These are phyloP conservation scores for Amphipyra tragopoginis DNA, from an alignment of 2,888 invertebrate species.

Conservation along the genomic window DNA sequence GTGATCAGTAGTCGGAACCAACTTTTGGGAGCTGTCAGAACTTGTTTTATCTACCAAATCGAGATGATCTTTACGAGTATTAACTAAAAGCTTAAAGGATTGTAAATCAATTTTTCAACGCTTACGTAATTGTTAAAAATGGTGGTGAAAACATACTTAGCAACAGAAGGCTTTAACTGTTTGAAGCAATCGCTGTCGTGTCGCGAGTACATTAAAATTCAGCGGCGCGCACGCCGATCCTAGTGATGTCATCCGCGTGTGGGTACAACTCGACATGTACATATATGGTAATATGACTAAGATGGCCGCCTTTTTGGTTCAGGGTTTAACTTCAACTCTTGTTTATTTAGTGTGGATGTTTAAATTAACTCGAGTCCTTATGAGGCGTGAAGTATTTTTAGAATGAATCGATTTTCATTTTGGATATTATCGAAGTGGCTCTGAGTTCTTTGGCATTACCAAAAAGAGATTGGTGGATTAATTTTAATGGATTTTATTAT, in stretches of 20 bases:
- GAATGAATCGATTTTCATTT: slow-evolving; percentile 45
- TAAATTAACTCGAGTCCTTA: slow-evolving; percentile 51
- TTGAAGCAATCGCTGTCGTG: slow-evolving; percentile 64
- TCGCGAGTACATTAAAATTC: slow-evolving; percentile 81
- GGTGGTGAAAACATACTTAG: slow-evolving; percentile 65
- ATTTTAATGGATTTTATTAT: slow-evolving; percentile 23
- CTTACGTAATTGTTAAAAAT: slow-evolving; percentile 65
- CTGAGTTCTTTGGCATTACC: slow-evolving; percentile 40
- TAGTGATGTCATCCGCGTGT: slow-evolving; percentile 84
- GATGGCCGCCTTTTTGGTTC: slow-evolving; percentile 76
- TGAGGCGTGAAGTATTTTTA: slow-evolving; percentile 47
- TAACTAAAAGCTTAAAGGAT: slow-evolving; percentile 34
- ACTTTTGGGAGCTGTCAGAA: slow-evolving; percentile 18
- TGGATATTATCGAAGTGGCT: slow-evolving; percentile 11
- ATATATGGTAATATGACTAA: slow-evolving; percentile 86
- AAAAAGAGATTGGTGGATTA: slow-evolving; percentile 24
- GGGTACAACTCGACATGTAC: slow-evolving; percentile 70
- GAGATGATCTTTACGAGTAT: slow-evolving; percentile 27
- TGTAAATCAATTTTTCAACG: slow-evolving; percentile 46
- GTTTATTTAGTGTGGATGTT: slow-evolving; percentile 61
- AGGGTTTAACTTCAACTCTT: slow-evolving; percentile 71
- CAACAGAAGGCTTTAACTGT: slow-evolving; percentile 62
- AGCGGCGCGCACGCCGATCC: slow-evolving; percentile 66
- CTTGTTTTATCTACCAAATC: slow-evolving; percentile 18
- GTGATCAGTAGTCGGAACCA: slow-evolving; percentile 26